Conservation (phyloP, 2,797 vertebrate species). For the Danio kyathit region DNA sequence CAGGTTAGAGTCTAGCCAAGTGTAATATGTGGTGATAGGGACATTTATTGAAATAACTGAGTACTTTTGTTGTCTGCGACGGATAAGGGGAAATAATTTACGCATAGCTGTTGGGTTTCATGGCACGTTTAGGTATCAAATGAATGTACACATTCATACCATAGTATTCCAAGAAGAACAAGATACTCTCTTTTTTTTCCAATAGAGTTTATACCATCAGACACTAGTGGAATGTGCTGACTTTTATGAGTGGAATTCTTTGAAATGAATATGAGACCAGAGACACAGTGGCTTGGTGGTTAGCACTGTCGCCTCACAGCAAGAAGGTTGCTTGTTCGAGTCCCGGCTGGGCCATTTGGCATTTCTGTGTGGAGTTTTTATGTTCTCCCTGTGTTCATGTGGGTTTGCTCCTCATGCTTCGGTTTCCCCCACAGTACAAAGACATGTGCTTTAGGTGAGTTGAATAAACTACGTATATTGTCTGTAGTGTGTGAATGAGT, state of each 20-base stretch:
- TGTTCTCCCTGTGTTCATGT: too few relatives aligned
- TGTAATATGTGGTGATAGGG: constrained; percentile 15
- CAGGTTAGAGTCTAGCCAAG: constrained; percentile 22
- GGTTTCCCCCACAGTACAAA: too few relatives aligned
- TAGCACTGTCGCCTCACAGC: too few relatives aligned
- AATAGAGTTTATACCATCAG: constrained; percentile 37
- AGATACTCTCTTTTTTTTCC: constrained; percentile 22
- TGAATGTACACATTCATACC: neutral
- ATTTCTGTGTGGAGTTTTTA: too few relatives aligned
- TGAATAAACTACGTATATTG: too few relatives aligned
- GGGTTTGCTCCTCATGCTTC: too few relatives aligned
- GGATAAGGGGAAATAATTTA: neutral
- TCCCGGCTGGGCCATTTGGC: too few relatives aligned
- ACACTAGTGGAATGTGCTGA: constrained; percentile 7
- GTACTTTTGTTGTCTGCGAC: constrained; percentile 25
- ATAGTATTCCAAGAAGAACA: neutral
- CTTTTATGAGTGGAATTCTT: neutral
- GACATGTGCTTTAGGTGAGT: too few relatives aligned
- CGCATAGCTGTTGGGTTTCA: neutral
- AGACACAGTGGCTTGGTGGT: too few relatives aligned
- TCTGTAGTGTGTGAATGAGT: too few relatives aligned
- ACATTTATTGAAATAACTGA: constrained; percentile 3
- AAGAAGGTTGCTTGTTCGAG: too few relatives aligned
- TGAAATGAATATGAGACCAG: neutral
- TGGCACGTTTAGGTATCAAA: constrained; percentile 31